Conservation (phyloP, 1,140 invertebrate species). For the Asobara japonica region DNA sequence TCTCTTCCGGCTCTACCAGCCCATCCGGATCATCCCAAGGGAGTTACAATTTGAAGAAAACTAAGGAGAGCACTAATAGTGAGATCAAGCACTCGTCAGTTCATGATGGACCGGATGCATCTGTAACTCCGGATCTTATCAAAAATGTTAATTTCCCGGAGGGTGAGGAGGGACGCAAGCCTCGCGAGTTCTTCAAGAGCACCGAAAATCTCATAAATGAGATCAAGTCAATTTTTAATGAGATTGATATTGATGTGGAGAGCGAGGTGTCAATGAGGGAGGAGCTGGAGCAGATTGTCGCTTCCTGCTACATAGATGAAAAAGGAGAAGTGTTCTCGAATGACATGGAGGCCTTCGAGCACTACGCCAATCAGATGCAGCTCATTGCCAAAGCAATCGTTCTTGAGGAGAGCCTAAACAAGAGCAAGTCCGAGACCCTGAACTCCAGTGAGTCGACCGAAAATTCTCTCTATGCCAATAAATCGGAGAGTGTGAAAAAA, state of each 20-base stretch:
- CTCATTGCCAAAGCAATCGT: not conserved
- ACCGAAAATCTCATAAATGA: conserved; percentile 16
- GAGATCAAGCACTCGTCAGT: conserved; percentile 40
- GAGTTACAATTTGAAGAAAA: conserved; percentile 38
- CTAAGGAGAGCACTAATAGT: conserved; percentile 46
- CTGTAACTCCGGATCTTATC: not conserved
- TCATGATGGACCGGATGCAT: not conserved
- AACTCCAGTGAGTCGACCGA: not conserved
- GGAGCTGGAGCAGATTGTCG: conserved; percentile 4
- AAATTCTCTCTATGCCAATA: not conserved
- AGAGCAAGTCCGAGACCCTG: not conserved
- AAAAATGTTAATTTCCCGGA: not conserved
- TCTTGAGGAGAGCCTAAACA: not conserved
- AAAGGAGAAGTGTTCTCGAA: not conserved
- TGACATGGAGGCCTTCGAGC: conserved; percentile 2
- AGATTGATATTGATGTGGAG: conserved; percentile 9
- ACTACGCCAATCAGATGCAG: conserved; percentile 22
- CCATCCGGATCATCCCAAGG: conserved; percentile 19
- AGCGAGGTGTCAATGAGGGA: conserved; percentile 2
- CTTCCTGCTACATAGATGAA: not conserved
- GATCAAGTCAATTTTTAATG: not conserved
- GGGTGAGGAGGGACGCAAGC: too few species aligned
- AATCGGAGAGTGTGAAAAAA: conserved; percentile 16
- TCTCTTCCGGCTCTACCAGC: not conserved
- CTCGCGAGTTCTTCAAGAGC: not conserved